Conservation (phyloP, 2,797 vertebrate species). For the Moxostoma hubbsi region DNA sequence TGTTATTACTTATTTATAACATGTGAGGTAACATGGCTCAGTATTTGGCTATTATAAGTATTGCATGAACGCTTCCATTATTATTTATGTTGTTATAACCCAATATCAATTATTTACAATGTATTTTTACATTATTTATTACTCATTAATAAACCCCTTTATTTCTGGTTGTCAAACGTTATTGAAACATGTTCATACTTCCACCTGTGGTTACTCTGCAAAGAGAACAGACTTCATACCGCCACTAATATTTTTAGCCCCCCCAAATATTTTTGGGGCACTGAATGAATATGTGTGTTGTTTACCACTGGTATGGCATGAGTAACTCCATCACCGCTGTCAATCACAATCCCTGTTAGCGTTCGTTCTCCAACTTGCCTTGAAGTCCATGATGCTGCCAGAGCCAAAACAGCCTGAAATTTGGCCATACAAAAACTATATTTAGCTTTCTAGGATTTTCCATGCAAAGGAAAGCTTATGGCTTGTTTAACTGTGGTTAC, state of each 20-base stretch:
- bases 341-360: conserved; percentile 93
- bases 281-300: neutral
- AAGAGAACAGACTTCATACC: neutral
- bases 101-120: no score
- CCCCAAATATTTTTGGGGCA: neutral
- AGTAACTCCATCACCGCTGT: conserved; percentile 97
- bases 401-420: conserved; percentile 86
- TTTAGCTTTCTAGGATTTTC: neutral
- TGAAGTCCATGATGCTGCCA: conserved; percentile 98
- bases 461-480: neutral
- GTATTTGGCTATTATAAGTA: no score
- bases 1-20: no score
- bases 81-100: no score
- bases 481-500: neutral
- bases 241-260: no score
- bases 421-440: neutral
- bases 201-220: neutral
- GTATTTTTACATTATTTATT: no score
- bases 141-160: no score
- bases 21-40: no score
- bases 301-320: conserved; percentile 95
- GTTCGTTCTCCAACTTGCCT: conserved; percentile 94
- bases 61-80: no score
- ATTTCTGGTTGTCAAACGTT: neutral
- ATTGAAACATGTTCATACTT: neutral